These are phyloP conservation scores for Apotomis betuletana DNA, from an alignment of 2,888 invertebrate genomes.

Conservation along the genomic window DNA sequence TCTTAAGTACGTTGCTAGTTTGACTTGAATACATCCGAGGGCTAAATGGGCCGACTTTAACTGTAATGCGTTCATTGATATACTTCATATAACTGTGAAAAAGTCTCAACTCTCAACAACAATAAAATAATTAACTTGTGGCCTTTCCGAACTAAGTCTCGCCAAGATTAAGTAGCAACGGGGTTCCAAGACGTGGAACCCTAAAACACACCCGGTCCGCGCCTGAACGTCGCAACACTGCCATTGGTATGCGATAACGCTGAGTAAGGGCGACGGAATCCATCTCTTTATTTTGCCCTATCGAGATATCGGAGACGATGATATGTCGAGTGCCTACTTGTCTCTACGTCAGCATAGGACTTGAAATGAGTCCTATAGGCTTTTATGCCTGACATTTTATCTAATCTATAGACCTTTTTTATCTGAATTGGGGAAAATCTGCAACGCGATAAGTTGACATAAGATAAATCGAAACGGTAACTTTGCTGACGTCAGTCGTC, in stretches of 20 bases:
- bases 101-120: no score
- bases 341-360: constrained; percentile 19
- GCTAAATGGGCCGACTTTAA: no score
- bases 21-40: no score
- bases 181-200: constrained; percentile 20
- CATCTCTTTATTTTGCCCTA: constrained; percentile 50
- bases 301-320: constrained; percentile 37
- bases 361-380: constrained; percentile 4
- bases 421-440: constrained; percentile 9
- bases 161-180: neutral
- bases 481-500: neutral
- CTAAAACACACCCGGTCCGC: constrained; percentile 38
- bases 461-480: constrained; percentile 3
- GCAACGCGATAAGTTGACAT: constrained; percentile 1
- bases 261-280: constrained; percentile 55
- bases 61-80: no score
- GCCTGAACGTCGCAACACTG: constrained; percentile 42
- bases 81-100: no score
- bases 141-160: neutral
- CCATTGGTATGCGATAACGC: constrained; percentile 59
- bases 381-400: neutral
- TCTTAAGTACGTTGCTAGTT: no score
- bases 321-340: constrained; percentile 28
- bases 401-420: neutral
- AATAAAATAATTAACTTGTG: no score